Base-by-base conservation (phyloP, 2,888 invertebrate species). In the Stenichneumon culpator region DNA sequence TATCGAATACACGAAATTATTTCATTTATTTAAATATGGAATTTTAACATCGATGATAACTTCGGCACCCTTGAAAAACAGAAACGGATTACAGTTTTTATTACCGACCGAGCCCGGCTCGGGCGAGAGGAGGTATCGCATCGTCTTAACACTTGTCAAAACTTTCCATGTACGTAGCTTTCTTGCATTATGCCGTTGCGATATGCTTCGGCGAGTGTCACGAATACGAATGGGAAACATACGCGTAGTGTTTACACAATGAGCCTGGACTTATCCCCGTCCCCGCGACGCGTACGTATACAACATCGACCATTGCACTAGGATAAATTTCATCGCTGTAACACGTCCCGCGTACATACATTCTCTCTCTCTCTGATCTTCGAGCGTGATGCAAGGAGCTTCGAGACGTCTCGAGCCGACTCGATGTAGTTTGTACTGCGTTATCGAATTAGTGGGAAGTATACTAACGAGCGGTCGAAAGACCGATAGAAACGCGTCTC, bases 381-480 rank as follows among this genome's bases (percentile, higher is more conserved):
- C 22, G 60, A 50, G 28, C 32, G n/a, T 32, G 19, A 52, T 32
- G 28, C 69, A 52, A 63, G n/a, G 69, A 69, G 69, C 39, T n/a
- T 44, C 60, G 3, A 22, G 60, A 73, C 44, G 44, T 73, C 44
- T 16, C 16, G 32, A 22, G 25, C 60, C 44, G 44, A 11, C 60
- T 44, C 39, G 39, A 47, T 60, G 65, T 50, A 25, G 44, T 67
- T 70, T 79, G 68, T 52, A 70, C 75, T 67, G 82, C 74, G 75
- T 79, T 79, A 85, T 82, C 75, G 79, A 79, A 82, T 85, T 79
- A 32, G 78, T 72, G 60, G 70, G 65, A 69, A 63, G 60, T 54
- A 44, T 16, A 67, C 75, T 82, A 85, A 85, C 82, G 85, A 79
- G 79, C 82, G 73, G 65, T 72, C 65, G 79, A 79, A 82, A 82